Base-by-base conservation (phyloP, 2,113 vertebrate genomes). In the Ameiurus melas region DNA sequence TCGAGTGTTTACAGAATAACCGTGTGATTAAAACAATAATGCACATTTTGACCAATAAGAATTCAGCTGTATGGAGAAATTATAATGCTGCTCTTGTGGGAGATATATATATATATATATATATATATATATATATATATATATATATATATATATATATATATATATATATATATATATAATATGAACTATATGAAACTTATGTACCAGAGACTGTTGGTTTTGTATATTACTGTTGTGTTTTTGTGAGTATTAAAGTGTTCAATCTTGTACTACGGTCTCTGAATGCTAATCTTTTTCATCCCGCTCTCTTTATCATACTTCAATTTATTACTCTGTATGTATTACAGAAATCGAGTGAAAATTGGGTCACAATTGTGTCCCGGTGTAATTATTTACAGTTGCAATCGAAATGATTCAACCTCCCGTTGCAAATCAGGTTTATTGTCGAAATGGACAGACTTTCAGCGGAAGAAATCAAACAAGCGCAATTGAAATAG, bases 211-310 rank as follows among this genome's bases (percentile, higher is more conserved):
- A 90, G 90, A 91, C 89, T 90, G 91, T 91, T 90, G 91, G 84
- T 88, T 89, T 89, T 89, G 89, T 90, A 91, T 88, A 90, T 91
- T 84, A 86, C 85, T 88, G 91, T 91, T 68, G 68, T 90, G 90
- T 87, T 91, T 91, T 90, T 91, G 91, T 91, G 91, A 89, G 70
- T 90, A 91, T 87, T 91, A 91, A 91, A 91, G 89, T 90, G 88
- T 64, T 83, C 57, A 77, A 90, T 91, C 89, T 91, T 91, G 57
- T 89, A 89, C 79, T 66, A 75, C 30, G 12, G 87, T 55, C 77
- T 80, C 20, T 36, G 66, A 70, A 17, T 70, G 17, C 33, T 27
- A 27, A 51, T 51, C 66, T 70, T 70, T 16, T 33, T 16, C 27
- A n/a, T 66, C 27, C 25, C 4, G 62, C 62, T 66, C n/a, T 33